These are phyloP conservation scores for Origma solitaria DNA, from an alignment of 2,113 vertebrate genomes.

Conservation along the genomic window DNA sequence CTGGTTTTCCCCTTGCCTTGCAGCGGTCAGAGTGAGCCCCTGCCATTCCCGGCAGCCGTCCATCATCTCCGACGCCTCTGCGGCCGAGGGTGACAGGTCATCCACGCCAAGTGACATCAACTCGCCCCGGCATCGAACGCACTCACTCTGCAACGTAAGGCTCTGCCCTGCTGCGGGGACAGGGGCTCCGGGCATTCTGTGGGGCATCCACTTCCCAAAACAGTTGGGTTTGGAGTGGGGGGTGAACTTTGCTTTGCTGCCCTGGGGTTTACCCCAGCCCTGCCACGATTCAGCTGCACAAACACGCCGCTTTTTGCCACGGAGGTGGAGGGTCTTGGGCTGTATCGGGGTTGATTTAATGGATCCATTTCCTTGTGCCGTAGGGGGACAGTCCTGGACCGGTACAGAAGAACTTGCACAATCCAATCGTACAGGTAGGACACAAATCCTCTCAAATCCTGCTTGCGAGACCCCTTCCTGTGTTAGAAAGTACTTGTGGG, in stretches of 20 bases:
- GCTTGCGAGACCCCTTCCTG: neutral
- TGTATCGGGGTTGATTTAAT: neutral
- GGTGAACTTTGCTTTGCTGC: rapidly evolving
- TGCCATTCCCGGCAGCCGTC: slow-evolving; percentile 95
- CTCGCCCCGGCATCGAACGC: slow-evolving; percentile 95
- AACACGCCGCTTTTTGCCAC: rapidly evolving
- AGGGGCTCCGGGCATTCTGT: rapidly evolving
- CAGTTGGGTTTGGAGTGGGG: rapidly evolving
- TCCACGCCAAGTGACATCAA: slow-evolving; percentile 98
- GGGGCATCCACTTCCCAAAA: rapidly evolving
- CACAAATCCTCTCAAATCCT: neutral
- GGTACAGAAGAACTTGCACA: slow-evolving; percentile 81
- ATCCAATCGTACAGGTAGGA: slow-evolving; percentile 79
- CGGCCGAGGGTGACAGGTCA: slow-evolving; percentile 90
- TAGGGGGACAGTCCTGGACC: slow-evolving; percentile 80
- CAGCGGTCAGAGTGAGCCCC: slow-evolving; percentile 92
- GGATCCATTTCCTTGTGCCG: neutral
- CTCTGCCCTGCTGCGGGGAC: rapidly evolving
- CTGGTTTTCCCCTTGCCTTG: neutral
- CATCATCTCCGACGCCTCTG: slow-evolving; percentile 91
- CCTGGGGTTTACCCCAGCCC: neutral
- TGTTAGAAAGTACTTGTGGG: neutral
- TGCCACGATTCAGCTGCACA: rapidly evolving
- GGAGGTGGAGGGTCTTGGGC: too few relatives aligned
- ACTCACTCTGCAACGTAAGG: slow-evolving; percentile 99